Conservation (phyloP, 1,140 invertebrate genomes). For the Meloidogyne exigua region DNA sequence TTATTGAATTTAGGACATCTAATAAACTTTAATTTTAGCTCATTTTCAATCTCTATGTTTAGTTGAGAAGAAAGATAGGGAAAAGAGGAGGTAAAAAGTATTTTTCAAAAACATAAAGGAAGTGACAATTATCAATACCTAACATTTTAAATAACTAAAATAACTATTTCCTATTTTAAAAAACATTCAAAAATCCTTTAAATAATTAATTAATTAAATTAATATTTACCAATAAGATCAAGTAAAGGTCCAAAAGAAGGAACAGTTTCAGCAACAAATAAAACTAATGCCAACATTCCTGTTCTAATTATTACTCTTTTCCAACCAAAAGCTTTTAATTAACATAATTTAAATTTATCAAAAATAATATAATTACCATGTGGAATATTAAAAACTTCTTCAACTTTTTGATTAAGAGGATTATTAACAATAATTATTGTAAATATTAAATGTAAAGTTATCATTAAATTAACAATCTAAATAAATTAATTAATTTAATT, state of each 20-base stretch:
- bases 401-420: conserved; percentile 60
- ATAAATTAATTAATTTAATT: too few relatives aligned
- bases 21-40: too few relatives aligned
- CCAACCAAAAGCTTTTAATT: conserved; percentile 75
- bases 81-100: too few relatives aligned
- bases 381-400: conserved; percentile 58
- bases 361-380: conserved; percentile 45
- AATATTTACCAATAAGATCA: conserved; percentile 78
- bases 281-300: conserved; percentile 72
- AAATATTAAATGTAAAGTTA: conserved; percentile 60
- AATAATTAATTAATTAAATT: not conserved
- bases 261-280: conserved; percentile 78
- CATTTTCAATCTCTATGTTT: too few relatives aligned
- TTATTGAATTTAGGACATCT: too few relatives aligned
- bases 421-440: conserved; percentile 60
- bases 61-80: too few relatives aligned
- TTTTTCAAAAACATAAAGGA: too few relatives aligned
- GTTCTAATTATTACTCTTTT: conserved; percentile 77
- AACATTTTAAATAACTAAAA: too few relatives aligned
- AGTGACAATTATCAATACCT: too few relatives aligned
- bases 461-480: conserved; percentile 54
- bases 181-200: too few relatives aligned
- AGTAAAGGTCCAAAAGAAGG: conserved; percentile 83
- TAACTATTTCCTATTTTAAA: too few relatives aligned
- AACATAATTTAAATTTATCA: not conserved